These are phyloP conservation scores for Ameiurus melas DNA, from an alignment of 2,113 vertebrate species.

Conservation along the genomic window DNA sequence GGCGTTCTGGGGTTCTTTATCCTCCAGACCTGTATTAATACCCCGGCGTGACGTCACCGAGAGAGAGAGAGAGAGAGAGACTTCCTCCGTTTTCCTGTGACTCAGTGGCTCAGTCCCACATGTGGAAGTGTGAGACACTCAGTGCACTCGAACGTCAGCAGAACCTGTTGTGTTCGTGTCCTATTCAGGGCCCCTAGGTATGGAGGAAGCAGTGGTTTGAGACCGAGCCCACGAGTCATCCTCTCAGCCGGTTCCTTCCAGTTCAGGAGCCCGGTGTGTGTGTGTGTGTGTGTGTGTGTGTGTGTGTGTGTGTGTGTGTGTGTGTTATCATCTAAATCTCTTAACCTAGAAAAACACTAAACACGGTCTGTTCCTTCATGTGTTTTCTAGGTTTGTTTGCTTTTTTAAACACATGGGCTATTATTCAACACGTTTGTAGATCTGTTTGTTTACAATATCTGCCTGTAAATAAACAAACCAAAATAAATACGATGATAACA, in stretches of 20 bases:
- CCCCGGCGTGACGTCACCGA: neutral
- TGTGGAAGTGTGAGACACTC: neutral
- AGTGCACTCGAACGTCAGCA: neutral
- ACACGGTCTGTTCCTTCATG: neutral
- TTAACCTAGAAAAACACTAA: neutral
- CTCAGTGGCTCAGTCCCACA: neutral
- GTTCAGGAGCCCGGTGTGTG: too few species aligned
- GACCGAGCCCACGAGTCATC: neutral
- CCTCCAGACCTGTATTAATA: neutral
- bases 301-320: too few species aligned
- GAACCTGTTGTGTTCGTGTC: neutral
- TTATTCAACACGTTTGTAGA: too few species aligned
- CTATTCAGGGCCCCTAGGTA: neutral
- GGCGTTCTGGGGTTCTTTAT: neutral
- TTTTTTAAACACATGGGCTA: too few species aligned
- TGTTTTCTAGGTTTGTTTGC: too few species aligned
- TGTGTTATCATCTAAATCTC: too few species aligned
- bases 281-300: too few species aligned
- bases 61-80: too few species aligned
- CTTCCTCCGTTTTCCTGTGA: neutral
- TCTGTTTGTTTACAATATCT: too few species aligned
- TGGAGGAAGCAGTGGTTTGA: neutral
- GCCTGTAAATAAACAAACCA: too few species aligned
- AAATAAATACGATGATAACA: too few species aligned
- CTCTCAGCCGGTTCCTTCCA: neutral